A percentile compares a stretch with the other conserved stretches of the same genome.
Evolutionary conservation across 2,888 invertebrate species (phyloP).

Genomic region (Coenonympha glycerion): DNA sequence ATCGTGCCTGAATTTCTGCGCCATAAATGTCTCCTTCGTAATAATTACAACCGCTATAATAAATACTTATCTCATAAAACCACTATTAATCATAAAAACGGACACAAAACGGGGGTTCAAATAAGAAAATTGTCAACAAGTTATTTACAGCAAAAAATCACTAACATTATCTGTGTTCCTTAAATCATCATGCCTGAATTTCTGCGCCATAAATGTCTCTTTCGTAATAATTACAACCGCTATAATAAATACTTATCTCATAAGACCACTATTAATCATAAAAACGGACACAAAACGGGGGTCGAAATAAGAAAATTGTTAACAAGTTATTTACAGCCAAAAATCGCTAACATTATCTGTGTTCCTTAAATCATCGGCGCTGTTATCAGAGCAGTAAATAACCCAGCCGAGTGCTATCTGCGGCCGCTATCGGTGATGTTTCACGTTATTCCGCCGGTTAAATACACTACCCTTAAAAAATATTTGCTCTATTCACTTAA

Average conservation of each 20-base stretch:
- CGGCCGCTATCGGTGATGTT: constrained; percentile 62
- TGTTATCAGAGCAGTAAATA: constrained; percentile 64
- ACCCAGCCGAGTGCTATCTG: constrained; percentile 56
- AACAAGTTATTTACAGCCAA: constrained; percentile 49
- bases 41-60: no score
- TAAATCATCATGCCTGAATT: neutral
- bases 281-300: neutral
- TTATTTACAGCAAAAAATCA: neutral
- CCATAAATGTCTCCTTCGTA: no score
- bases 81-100: no score
- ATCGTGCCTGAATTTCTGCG: no score
- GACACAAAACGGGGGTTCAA: no score
- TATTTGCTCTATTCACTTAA: constrained; percentile 52
- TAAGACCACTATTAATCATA: no score
- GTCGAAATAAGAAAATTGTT: constrained; percentile 1
- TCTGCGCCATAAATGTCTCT: no score
- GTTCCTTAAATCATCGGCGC: constrained; percentile 67
- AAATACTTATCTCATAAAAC: no score
- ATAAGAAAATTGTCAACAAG: no score
- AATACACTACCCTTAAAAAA: constrained; percentile 57
- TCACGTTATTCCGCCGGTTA: constrained; percentile 62
- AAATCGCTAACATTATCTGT: constrained; percentile 59
- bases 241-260: no score
- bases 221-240: no score
- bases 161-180: neutral